phyloP scores from a whole-genome alignment of 2,797 vertebrate species.

The Eulemur albifrons region DNA sequence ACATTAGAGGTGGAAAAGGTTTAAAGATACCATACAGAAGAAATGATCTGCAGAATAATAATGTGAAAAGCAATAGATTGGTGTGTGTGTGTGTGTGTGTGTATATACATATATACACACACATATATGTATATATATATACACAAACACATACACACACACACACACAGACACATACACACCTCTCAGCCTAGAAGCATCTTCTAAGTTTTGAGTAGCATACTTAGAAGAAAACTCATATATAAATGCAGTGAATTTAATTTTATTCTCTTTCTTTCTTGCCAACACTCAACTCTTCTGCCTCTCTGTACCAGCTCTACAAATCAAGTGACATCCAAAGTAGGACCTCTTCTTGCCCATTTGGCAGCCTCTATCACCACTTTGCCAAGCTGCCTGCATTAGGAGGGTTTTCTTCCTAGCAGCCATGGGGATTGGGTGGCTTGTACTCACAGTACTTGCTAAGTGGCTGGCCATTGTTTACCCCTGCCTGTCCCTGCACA shows the following conservation, averaged over 20 bases:
- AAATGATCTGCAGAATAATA: conserved; percentile 70
- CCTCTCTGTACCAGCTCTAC: conserved; percentile 70
- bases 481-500: neutral
- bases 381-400: conserved; percentile 68
- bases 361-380: conserved; percentile 64
- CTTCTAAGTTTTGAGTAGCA: conserved; percentile 46
- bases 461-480: conserved; percentile 60
- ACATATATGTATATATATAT: neutral
- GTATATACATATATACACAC: neutral
- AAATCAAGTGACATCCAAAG: conserved; percentile 79
- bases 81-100: accelerated
- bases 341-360: conserved; percentile 76
- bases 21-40: conserved; percentile 77
- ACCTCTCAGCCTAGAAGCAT: conserved; percentile 22
- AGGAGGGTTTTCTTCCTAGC: conserved; percentile 64
- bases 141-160: too few species aligned
- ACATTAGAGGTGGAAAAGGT: conserved; percentile 81
- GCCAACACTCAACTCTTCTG: conserved; percentile 71
- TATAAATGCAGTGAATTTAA: conserved; percentile 68
- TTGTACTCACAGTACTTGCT: conserved; percentile 34
- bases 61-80: conserved; percentile 24
- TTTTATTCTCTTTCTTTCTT: conserved; percentile 71
- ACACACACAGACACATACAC: too few species aligned
- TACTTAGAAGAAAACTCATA: conserved; percentile 63
- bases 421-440: conserved; percentile 65